Evolutionary conservation across 1,140 invertebrate species (phyloP).

Genomic region (Drosophila bifasciata): DNA sequence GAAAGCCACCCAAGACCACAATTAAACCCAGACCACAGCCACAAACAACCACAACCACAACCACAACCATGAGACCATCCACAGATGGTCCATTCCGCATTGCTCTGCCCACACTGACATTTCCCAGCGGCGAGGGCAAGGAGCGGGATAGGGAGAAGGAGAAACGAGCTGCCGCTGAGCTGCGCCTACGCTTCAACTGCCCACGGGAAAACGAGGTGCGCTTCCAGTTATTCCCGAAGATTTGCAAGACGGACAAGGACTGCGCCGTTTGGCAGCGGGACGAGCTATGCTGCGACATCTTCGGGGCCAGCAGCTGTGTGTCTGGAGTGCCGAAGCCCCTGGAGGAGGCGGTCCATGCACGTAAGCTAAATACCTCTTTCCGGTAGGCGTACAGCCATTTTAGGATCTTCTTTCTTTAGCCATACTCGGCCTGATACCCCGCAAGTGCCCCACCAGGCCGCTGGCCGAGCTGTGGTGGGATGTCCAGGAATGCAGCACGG

Average conservation of each 20-base stretch:
- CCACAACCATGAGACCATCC: slow-evolving; percentile 47
- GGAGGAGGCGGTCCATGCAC: slow-evolving; percentile 85
- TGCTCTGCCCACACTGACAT: slow-evolving; percentile 78
- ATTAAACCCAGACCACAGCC: slow-evolving; percentile 37
- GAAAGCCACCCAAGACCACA: slow-evolving; percentile 61
- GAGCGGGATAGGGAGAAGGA: slow-evolving; percentile 67
- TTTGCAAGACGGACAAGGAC: slow-evolving; percentile 85
- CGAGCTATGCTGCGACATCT: slow-evolving; percentile 85
- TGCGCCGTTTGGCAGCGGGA: slow-evolving; percentile 85
- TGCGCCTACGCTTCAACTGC: slow-evolving; percentile 83
- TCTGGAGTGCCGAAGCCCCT: slow-evolving; percentile 86
- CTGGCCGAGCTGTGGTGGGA: slow-evolving; percentile 88
- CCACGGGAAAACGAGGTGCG: slow-evolving; percentile 85
- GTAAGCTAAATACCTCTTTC: slow-evolving; percentile 82
- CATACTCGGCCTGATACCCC: slow-evolving; percentile 87
- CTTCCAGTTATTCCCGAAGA: slow-evolving; percentile 85
- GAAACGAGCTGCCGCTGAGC: slow-evolving; percentile 55
- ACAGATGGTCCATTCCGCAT: slow-evolving; percentile 78
- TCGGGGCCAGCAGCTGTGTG: slow-evolving; percentile 85
- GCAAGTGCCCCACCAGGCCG: slow-evolving; percentile 87
- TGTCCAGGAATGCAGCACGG: slow-evolving; percentile 87
- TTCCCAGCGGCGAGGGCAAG: slow-evolving; percentile 63
- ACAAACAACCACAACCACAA: slow-evolving; percentile 62
- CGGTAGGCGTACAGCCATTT: background rate
- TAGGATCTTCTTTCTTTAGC: slow-evolving; percentile 81